phyloP scores from a whole-genome alignment of 1,140 invertebrate species.

The Kradibia gibbosae region DNA sequence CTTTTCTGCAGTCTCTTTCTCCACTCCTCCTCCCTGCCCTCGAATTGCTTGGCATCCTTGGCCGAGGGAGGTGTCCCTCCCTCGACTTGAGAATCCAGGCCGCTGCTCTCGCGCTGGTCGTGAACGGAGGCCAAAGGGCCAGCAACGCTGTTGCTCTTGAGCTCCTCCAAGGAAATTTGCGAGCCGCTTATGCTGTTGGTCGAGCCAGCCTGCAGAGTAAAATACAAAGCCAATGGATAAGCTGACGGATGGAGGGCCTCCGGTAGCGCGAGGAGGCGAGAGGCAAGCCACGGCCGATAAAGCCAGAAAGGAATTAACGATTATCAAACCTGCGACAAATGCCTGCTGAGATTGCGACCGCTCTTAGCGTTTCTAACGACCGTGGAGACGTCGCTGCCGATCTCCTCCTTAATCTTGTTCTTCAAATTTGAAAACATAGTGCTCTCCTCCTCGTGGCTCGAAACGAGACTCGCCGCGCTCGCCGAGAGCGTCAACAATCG shows the following conservation, averaged over 20 bases:
- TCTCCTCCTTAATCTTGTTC: slow-evolving; percentile 84
- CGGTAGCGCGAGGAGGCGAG: too few species aligned
- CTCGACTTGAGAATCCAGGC: slow-evolving; percentile 63
- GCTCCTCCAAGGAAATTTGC: slow-evolving; percentile 67
- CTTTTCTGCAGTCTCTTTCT: slow-evolving; percentile 71
- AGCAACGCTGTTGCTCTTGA: slow-evolving; percentile 60
- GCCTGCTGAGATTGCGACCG: slow-evolving; percentile 71
- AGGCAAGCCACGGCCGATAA: neutral
- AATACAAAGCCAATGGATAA: slow-evolving; percentile 31
- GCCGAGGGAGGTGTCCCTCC: slow-evolving; percentile 65
- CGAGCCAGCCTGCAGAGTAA: slow-evolving; percentile 69
- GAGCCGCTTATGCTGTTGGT: slow-evolving; percentile 76
- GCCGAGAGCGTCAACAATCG: neutral
- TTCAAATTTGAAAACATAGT: slow-evolving; percentile 79
- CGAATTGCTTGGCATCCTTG: slow-evolving; percentile 71
- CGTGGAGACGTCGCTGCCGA: slow-evolving; percentile 78
- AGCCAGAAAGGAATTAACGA: neutral
- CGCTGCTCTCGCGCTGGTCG: slow-evolving; percentile 63
- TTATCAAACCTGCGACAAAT: slow-evolving; percentile 65
- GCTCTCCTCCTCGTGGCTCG: too few species aligned
- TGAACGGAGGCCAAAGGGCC: slow-evolving; percentile 58
- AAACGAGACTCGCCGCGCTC: too few species aligned
- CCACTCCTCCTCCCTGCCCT: slow-evolving; percentile 75
- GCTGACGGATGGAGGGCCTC: too few species aligned
- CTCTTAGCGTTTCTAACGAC: slow-evolving; percentile 73